Evolutionary conservation across 2,113 vertebrate genomes (phyloP).

Genomic region (Cnemophilus loriae): DNA sequence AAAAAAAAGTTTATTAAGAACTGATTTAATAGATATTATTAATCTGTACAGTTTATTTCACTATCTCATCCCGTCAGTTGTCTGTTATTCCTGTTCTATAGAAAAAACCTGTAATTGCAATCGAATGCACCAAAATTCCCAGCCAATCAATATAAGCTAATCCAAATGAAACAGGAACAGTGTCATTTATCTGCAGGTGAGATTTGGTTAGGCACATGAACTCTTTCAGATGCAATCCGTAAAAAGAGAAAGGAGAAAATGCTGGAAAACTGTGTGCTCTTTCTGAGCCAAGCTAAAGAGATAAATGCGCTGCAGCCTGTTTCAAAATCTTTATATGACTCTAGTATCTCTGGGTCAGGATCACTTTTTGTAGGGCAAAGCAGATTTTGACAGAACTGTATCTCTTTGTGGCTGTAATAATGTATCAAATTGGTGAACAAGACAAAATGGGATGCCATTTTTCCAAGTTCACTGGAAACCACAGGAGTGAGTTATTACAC

Average conservation of each 20-base stretch:
- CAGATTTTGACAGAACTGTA: constrained; percentile 23
- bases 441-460: neutral
- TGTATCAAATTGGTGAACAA: neutral
- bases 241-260: neutral
- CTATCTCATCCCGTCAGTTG: accelerated
- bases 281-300: neutral
- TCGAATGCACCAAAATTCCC: neutral
- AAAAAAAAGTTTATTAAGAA: neutral
- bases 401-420: neutral
- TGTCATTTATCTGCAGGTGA: accelerated
- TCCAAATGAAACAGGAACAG: neutral
- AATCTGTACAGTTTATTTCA: neutral
- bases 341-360: constrained; percentile 15
- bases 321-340: constrained; percentile 4
- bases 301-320: neutral
- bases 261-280: neutral
- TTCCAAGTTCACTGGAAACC: neutral
- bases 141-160: neutral
- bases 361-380: neutral
- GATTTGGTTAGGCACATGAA: neutral
- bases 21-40: neutral
- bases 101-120: too few relatives aligned
- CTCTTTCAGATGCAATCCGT: neutral
- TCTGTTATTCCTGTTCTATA: neutral
- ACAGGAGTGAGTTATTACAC: neutral